Percentiles rank a stretch among this genome's conserved stretches.
These are phyloP conservation scores for Lytechinus variegatus DNA, from an alignment of 35 echinoderm and acorn worm species.

Conservation along the genomic window DNA sequence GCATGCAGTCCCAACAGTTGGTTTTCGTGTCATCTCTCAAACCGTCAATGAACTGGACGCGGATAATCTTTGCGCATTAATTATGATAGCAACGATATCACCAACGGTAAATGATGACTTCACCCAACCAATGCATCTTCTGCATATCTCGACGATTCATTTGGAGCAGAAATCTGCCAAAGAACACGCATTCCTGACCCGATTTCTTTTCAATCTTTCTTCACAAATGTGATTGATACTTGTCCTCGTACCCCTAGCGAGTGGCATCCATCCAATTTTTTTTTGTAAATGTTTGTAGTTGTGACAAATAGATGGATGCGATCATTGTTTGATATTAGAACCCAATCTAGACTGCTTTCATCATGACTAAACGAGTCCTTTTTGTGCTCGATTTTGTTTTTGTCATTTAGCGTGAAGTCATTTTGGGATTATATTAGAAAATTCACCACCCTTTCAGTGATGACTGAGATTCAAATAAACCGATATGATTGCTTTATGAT, in stretches of 20 bases:
- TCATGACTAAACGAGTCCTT: background rate
- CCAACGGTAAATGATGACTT: background rate
- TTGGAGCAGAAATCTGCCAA: background rate
- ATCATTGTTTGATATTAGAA: background rate
- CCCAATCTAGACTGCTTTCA: background rate
- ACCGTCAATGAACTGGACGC: background rate
- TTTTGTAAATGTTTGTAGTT: background rate
- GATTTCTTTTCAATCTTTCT: background rate
- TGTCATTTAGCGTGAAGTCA: background rate
- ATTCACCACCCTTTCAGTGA: background rate
- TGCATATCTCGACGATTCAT: background rate
- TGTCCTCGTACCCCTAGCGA: background rate
- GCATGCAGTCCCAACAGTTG: background rate
- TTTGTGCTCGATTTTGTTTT: background rate
- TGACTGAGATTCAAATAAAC: background rate
- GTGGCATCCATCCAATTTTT: background rate
- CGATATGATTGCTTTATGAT: background rate
- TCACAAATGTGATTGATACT: background rate
- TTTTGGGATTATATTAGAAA: background rate
- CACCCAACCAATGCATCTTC: background rate
- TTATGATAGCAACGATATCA: background rate
- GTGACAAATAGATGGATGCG: background rate
- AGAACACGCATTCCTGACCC: background rate
- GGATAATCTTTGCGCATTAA: background rate
- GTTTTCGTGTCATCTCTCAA: background rate